Evolutionary conservation across 2,888 invertebrate species (phyloP).

Genomic region (Habrosyne pyritoides): DNA sequence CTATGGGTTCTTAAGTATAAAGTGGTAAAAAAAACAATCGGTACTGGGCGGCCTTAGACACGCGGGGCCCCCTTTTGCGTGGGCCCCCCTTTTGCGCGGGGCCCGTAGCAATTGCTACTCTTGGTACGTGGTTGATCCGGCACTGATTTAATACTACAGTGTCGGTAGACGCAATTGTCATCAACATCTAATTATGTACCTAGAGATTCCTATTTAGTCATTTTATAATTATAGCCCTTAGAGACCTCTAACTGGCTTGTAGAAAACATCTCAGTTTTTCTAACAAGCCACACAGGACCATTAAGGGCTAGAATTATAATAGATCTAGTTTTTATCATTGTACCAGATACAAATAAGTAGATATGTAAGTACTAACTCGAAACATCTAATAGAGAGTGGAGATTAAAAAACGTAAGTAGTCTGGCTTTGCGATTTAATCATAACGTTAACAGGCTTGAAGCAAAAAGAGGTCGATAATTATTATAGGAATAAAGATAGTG

Average conservation of each 20-base stretch:
- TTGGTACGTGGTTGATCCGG: too few relatives aligned
- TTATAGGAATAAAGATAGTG: not conserved
- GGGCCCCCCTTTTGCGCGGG: too few relatives aligned
- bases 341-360: not conserved
- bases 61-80: too few relatives aligned
- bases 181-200: not conserved
- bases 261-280: not conserved
- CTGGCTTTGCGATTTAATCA: not conserved
- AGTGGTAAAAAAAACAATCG: too few relatives aligned
- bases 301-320: not conserved
- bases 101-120: too few relatives aligned
- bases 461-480: not conserved
- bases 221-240: not conserved
- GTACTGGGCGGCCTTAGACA: too few relatives aligned
- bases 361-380: not conserved
- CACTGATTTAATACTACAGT: not conserved
- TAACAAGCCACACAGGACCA: not conserved
- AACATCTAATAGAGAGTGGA: too few relatives aligned
- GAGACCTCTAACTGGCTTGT: not conserved
- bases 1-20: too few relatives aligned
- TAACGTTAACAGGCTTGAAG: not conserved
- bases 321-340: not conserved
- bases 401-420: too few relatives aligned
- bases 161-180: not conserved
- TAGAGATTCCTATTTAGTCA: not conserved